Evolutionary conservation across 2,888 invertebrate genomes (phyloP).

Genomic region (Herminia tarsipennalis): DNA sequence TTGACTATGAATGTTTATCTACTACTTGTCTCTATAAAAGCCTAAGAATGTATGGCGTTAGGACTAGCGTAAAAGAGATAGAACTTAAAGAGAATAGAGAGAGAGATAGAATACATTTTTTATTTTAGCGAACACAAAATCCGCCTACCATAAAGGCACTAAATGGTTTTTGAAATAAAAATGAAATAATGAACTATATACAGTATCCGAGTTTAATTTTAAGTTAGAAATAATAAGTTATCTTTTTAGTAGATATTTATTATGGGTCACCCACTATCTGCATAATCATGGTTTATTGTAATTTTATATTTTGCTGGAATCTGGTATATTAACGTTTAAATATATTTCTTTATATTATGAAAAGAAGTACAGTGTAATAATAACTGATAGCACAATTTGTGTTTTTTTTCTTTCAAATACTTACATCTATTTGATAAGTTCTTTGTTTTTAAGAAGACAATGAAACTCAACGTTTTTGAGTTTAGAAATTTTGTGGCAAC

Average conservation of each 20-base stretch:
- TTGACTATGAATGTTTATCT: too few species aligned
- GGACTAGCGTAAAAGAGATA: too few species aligned
- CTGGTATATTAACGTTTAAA: slow-evolving; percentile 35
- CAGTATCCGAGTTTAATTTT: slow-evolving; percentile 18
- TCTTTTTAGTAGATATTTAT: slow-evolving; percentile 41
- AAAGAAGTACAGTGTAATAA: slow-evolving; percentile 51
- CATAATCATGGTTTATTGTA: slow-evolving; percentile 45
- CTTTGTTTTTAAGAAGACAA: slow-evolving; percentile 41
- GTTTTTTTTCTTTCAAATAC: slow-evolving; percentile 34
- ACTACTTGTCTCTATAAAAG: too few species aligned
- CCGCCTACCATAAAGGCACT: too few species aligned
- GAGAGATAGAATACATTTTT: too few species aligned
- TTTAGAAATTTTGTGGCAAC: slow-evolving; percentile 27
- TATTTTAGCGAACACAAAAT: too few species aligned
- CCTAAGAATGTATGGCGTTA: too few species aligned
- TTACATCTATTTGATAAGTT: slow-evolving; percentile 41
- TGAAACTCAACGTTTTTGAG: slow-evolving; percentile 22
- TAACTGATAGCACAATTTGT: slow-evolving; percentile 55
- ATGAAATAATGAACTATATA: too few species aligned
- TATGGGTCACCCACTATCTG: slow-evolving; percentile 27
- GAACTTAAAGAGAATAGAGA: too few species aligned
- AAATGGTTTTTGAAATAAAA: too few species aligned
- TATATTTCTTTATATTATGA: slow-evolving; percentile 33
- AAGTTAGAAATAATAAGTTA: slow-evolving; percentile 28
- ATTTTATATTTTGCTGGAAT: slow-evolving; percentile 33